Conservation (phyloP, 2,113 vertebrate genomes). For the Coracopsis vasa region DNA sequence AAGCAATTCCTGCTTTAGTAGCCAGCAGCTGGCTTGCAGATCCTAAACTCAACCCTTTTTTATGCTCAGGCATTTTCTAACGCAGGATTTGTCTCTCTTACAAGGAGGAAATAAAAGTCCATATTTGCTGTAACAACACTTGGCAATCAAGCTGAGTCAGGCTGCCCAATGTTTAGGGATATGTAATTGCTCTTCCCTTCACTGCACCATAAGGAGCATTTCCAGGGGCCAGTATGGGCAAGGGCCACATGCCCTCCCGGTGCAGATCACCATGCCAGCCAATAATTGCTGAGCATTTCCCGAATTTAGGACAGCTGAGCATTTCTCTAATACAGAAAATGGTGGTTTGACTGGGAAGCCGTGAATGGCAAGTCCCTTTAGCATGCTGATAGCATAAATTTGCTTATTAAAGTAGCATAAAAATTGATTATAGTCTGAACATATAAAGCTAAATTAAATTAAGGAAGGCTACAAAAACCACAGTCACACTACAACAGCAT, state of each 20-base stretch:
- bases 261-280: accelerated
- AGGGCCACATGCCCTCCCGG: neutral
- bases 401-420: slow-evolving; percentile 60
- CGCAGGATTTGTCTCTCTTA: neutral
- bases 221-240: neutral
- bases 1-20: neutral
- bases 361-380: slow-evolving; percentile 36
- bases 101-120: slow-evolving; percentile 8
- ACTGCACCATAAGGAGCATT: neutral
- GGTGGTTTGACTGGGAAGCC: slow-evolving; percentile 16
- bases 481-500: neutral
- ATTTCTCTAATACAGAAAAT: neutral
- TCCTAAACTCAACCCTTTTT: slow-evolving; percentile 14
- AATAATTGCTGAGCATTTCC: neutral
- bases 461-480: slow-evolving; percentile 13
- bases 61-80: neutral
- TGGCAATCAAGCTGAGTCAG: slow-evolving; percentile 9
- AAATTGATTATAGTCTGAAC: slow-evolving; percentile 58
- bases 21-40: neutral
- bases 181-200: neutral
- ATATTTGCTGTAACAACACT: neutral
- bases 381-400: slow-evolving; percentile 39
- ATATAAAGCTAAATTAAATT: slow-evolving; percentile 54
- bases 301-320: neutral
- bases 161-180: neutral